Percentiles rank a stretch among this genome's conserved stretches.
Evolutionary conservation across 92 coral and sea anemone species (phyloP).

Genomic region (Desmophyllum pertusum): DNA sequence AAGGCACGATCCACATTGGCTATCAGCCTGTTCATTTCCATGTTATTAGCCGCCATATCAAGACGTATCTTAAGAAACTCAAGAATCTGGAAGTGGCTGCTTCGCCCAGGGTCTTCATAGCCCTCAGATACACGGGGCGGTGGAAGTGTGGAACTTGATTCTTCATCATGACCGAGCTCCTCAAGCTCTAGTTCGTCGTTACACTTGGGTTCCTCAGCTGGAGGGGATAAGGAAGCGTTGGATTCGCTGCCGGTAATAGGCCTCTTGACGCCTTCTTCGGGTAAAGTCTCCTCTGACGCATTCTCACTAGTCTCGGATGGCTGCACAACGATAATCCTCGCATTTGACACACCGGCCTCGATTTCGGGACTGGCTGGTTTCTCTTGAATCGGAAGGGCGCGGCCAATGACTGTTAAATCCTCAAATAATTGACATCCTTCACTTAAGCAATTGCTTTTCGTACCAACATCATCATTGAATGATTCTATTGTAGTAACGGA

Average conservation of each 20-base stretch:
- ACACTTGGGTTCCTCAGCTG: not conserved
- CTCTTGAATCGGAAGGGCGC: slow-evolving; percentile 7
- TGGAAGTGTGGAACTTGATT: not conserved
- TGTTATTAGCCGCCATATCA: slow-evolving; percentile 49
- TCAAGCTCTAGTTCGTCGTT: not conserved
- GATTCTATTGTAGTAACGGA: slow-evolving; percentile 23
- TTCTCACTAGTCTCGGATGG: not conserved
- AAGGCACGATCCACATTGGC: slow-evolving; percentile 27
- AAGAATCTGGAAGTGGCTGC: slow-evolving; percentile 32
- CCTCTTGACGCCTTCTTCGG: not conserved
- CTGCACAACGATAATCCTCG: slow-evolving; percentile 3
- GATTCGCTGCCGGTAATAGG: slow-evolving; percentile 32
- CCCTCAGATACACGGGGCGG: not conserved
- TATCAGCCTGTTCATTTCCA: slow-evolving; percentile 46
- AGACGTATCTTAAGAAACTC: slow-evolving; percentile 35
- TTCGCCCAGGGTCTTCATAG: not conserved
- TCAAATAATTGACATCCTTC: not conserved
- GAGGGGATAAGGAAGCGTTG: slow-evolving; percentile 8
- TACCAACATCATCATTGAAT: not conserved
- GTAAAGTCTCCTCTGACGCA: slow-evolving; percentile 20
- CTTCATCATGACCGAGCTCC: not conserved
- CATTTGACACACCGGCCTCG: not conserved
- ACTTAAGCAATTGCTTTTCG: not conserved
- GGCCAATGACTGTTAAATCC: slow-evolving; percentile 16
- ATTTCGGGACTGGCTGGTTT: not conserved